Evolutionary conservation across 2,888 invertebrate species (phyloP).

Genomic region (Didymodactylos carnosus): DNA sequence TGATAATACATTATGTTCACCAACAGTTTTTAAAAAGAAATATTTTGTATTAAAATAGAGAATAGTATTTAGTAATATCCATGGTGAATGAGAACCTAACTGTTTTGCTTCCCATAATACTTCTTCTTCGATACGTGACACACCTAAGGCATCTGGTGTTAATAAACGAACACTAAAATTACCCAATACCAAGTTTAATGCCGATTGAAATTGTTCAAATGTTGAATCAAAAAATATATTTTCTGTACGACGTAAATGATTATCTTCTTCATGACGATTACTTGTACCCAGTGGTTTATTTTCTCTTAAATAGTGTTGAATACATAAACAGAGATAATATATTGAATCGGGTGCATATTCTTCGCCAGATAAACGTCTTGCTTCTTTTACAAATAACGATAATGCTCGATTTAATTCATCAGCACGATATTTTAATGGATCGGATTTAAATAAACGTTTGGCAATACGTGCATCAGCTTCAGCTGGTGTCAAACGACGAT

Average conservation of each 20-base stretch:
- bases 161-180: background rate
- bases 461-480: conserved; percentile 24
- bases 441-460: conserved; percentile 5
- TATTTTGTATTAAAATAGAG: conserved; percentile 92
- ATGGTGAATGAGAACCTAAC: conserved; percentile 83
- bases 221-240: background rate
- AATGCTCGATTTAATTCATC: conserved; percentile 70
- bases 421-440: conserved; percentile 42
- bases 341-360: conserved; percentile 86
- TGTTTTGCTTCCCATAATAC: conserved; percentile 89
- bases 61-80: conserved; percentile 69
- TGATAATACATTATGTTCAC: conserved; percentile 63
- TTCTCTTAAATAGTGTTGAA: conserved; percentile 65
- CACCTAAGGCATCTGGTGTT: background rate
- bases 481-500: conserved; percentile 46
- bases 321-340: conserved; percentile 75
- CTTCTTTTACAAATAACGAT: conserved; percentile 66
- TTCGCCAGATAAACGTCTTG: conserved; percentile 60
- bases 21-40: conserved; percentile 72
- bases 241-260: background rate
- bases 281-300: conserved; percentile 42
- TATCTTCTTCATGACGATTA: background rate
- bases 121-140: conserved; percentile 64
- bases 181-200: background rate
- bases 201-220: background rate